phyloP scores from a whole-genome alignment of 1,140 invertebrate species.

The Sycobia sp. region DNA sequence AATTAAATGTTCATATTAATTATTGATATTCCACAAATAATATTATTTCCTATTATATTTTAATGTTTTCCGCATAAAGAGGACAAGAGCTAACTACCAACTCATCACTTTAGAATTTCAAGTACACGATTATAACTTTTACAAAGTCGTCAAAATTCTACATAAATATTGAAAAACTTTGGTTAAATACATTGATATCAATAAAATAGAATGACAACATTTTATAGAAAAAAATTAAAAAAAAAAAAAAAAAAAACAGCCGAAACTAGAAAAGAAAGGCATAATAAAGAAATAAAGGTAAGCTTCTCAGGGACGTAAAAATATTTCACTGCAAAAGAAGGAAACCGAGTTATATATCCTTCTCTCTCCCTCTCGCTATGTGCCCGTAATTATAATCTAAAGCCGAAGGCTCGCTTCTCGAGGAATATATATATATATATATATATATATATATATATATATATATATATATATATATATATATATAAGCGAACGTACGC shows the following conservation, averaged over 20 bases:
- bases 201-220: neutral
- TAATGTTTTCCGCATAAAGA: no score
- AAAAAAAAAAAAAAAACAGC: conserved; percentile 2
- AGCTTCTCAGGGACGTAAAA: conserved; percentile 28
- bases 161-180: no score
- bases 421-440: neutral
- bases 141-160: no score
- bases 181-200: no score
- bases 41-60: no score
- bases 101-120: conserved; percentile 18
- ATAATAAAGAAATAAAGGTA: conserved; percentile 16
- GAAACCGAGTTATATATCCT: conserved; percentile 4
- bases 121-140: conserved; percentile 8
- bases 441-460: neutral
- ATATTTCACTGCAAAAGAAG: conserved; percentile 31
- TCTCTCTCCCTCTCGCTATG: conserved; percentile 9
- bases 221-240: conserved; percentile 1
- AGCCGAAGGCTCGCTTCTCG: conserved; percentile 26
- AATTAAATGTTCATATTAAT: no score
- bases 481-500: no score
- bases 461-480: no score
- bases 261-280: conserved; percentile 8
- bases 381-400: conserved; percentile 45
- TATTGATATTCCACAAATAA: no score
- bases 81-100: neutral